Conservation (phyloP, 2,113 vertebrate genomes). For the Nansenia antarctica region DNA sequence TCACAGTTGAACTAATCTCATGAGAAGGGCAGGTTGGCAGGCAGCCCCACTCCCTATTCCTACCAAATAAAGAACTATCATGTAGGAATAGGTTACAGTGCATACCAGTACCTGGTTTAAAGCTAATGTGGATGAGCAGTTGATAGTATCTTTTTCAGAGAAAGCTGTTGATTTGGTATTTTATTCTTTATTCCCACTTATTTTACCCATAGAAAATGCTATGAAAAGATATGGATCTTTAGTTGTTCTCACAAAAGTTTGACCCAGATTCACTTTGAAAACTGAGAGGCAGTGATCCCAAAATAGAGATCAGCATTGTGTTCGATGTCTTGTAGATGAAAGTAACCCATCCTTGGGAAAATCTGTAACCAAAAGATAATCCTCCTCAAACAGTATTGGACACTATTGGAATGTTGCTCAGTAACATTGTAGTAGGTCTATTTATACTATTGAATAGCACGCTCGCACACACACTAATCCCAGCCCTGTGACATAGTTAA, state of each 20-base stretch:
- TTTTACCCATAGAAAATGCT: conserved; percentile 21
- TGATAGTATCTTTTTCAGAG: conserved; percentile 5
- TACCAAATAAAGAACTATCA: neutral
- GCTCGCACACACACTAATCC: no score
- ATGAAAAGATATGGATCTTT: conserved; percentile 22
- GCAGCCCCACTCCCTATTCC: neutral
- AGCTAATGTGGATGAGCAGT: conserved; percentile 6
- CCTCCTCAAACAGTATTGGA: no score
- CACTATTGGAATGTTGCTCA: no score
- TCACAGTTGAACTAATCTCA: no score
- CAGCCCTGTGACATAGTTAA: neutral
- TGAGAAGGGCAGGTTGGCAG: no score
- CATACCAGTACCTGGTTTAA: conserved; percentile 13
- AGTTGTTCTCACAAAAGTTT: conserved; percentile 1
- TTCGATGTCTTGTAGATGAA: conserved; percentile 63
- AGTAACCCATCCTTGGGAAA: no score
- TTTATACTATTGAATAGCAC: no score
- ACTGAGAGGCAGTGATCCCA: conserved; percentile 35
- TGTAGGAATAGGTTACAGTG: neutral
- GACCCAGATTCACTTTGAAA: conserved; percentile 52
- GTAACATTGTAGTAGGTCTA: no score
- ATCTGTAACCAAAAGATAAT: no score
- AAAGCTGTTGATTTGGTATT: conserved; percentile 6
- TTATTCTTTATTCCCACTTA: conserved; percentile 13
- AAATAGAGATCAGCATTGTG: conserved; percentile 57